Evolutionary conservation across 1,140 invertebrate species (phyloP).

Genomic region (Tetragnatha versicolor): DNA sequence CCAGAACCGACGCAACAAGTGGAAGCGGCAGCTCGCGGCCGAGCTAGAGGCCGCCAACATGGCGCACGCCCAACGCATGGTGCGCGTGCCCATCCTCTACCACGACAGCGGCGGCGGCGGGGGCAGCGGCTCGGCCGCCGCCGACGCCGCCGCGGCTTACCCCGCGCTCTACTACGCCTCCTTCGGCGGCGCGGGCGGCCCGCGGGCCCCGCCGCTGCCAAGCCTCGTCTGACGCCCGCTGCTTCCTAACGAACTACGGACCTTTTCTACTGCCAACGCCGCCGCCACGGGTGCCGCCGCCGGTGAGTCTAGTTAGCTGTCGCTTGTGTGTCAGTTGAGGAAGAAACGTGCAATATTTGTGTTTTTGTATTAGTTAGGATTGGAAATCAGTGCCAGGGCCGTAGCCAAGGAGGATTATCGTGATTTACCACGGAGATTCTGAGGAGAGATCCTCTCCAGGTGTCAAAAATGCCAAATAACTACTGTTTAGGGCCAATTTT

Average conservation of each 20-base stretch:
- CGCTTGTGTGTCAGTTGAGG: no score
- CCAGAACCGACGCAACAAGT: constrained; percentile 94
- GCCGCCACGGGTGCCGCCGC: no score
- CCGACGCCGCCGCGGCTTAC: constrained; percentile 39
- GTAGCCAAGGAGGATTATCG: no score
- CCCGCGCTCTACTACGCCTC: constrained; percentile 50
- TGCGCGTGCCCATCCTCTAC: constrained; percentile 92
- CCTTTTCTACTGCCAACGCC: neutral
- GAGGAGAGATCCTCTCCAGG: no score
- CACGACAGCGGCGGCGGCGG: constrained; percentile 91
- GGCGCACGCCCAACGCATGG: constrained; percentile 91
- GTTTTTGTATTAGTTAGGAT: no score
- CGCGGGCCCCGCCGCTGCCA: constrained; percentile 27
- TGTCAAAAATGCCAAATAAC: no score
- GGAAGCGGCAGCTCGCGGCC: constrained; percentile 95
- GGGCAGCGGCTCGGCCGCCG: constrained; percentile 93
- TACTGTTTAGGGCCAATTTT: no score
- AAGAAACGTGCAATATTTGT: no score
- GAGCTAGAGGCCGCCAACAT: constrained; percentile 96
- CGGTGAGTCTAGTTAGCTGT: no score
- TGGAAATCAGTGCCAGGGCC: no score
- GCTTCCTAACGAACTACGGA: neutral
- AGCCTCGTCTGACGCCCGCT: constrained; percentile 39
- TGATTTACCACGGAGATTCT: no score
- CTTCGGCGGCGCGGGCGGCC: constrained; percentile 28